phyloP scores from a whole-genome alignment of 2,113 vertebrate species.

The Pogona vitticeps region DNA sequence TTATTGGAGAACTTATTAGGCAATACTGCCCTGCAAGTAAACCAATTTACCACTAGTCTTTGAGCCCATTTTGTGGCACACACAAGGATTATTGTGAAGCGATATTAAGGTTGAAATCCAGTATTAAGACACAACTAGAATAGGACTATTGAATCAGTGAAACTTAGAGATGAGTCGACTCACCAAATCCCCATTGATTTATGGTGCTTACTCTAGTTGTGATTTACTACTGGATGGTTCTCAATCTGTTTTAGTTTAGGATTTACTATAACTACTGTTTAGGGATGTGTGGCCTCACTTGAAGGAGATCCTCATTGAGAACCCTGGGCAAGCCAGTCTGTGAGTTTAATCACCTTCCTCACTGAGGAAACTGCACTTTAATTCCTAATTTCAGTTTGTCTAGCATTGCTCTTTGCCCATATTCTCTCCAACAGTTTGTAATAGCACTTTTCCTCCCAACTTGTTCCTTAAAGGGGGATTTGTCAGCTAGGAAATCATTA shows the following conservation, averaged over 20 bases:
- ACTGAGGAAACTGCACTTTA: background rate
- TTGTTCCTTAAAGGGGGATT: background rate
- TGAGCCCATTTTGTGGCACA: background rate
- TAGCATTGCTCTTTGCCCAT: background rate
- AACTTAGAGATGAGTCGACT: background rate
- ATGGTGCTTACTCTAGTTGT: no score
- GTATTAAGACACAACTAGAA: background rate
- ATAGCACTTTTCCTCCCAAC: constrained; percentile 9
- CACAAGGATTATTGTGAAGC: background rate
- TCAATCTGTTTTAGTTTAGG: background rate
- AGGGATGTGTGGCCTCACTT: background rate
- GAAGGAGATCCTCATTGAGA: background rate
- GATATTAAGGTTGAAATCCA: background rate
- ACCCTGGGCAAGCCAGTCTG: background rate
- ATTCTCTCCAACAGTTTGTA: background rate
- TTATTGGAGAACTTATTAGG: background rate
- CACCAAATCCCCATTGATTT: background rate
- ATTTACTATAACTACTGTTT: background rate
- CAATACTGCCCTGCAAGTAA: background rate
- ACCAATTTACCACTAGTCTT: background rate
- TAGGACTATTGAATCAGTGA: background rate
- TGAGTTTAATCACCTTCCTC: background rate
- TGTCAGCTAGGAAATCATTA: background rate
- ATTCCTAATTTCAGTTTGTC: background rate
- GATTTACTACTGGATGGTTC: no score